Evolutionary conservation across 2,888 invertebrate genomes (phyloP), one percentile per base, ranked within the genome.

Genomic region (Lissocephala sabroskyi): DNA sequence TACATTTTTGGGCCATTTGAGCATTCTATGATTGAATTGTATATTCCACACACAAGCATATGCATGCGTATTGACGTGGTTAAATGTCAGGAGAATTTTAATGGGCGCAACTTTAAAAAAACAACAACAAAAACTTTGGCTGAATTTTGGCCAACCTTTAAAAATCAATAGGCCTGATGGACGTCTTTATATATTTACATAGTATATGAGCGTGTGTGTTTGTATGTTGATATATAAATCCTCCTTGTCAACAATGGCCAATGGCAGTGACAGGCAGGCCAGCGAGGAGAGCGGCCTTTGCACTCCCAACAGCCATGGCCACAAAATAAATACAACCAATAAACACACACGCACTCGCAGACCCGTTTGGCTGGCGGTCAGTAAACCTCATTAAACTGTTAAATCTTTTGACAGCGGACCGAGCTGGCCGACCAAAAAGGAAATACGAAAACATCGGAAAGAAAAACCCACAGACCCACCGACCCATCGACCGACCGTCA

Each of bases 301-400:
- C 23, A 5, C 23, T 23, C 4, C 7, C 33, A 33, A 7, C 16
- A 57, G 68, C 68, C 76, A 47, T 75, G 66, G 76, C 50, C 44
- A 10, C 57, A 52, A 57, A 71, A 62, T 62, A 76, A 70, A 75
- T 59, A 75, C 73, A 68, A 62, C 71, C 67, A 68, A 73, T 67
- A 67, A 56, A 73, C 49, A 68, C 41, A 66, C 41, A 51, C 56
- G 73, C 45, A 43, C 43, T 36, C 28, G 41, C 50, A 65, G 41
- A 45, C 7, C n/a, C 3, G n/a, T 30, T 30, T 30, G n/a, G 13
- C 2, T 35, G 35, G 51, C 55, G 55, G 68, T 61, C 57, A 56
- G 62, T 35, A 66, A 74, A 73, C 77, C 68, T 76, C 68, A 70
- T 70, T 70, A 76, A 70, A 76, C 70, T 67, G 76, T 76, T 70